Base-by-base conservation (phyloP, 2,888 invertebrate genomes). In the Netelia virgata region DNA sequence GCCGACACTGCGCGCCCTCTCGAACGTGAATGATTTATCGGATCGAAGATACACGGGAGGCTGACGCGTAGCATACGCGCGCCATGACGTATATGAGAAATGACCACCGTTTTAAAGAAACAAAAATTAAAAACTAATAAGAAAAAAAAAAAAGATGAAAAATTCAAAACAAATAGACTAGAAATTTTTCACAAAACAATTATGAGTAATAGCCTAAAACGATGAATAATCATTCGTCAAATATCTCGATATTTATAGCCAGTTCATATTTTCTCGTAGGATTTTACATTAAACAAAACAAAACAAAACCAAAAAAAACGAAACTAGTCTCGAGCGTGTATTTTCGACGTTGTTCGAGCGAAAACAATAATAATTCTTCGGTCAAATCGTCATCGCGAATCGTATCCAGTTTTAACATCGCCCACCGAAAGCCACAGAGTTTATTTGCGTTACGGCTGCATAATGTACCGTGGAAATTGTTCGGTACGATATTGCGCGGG, bases 21-120 rank as follows among this genome's bases (percentile, higher is more conserved):
- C 59, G 53, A 66, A 64, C 63, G 20, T 47, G 69, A 81, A 77
- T 81, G 81, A 84, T 81, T 84, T 84, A 84, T 84, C 80, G 76
- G 68, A 77, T 73, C 76, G 47, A 59, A 66, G 73, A 81, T 77
- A 80, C 50, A 23, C 20, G 11, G 59, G 16, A 53, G 73, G n/a
- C 55, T 77, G 63, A 41, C 28, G 68, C 68, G 41, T 55, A 68
- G 36, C 36, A 59, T 63, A 63, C 63, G 63, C 41, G 3, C 66
- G 64, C n/a, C 63, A 59, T 77, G 50, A 23, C 41, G 9, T 50
- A 6, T 23, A 41, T 76, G 68, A 76, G 47, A 76, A 68, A 68
- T 68, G 47, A 50, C 0, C 23, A n/a, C 57, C 66, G 16, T 43
- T 68, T 28, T 57, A 14, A 47, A 14, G 14, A 47, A 10, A 11